These are phyloP conservation scores for Labia minor DNA, from an alignment of 2,888 invertebrate genomes.

Conservation along the genomic window DNA sequence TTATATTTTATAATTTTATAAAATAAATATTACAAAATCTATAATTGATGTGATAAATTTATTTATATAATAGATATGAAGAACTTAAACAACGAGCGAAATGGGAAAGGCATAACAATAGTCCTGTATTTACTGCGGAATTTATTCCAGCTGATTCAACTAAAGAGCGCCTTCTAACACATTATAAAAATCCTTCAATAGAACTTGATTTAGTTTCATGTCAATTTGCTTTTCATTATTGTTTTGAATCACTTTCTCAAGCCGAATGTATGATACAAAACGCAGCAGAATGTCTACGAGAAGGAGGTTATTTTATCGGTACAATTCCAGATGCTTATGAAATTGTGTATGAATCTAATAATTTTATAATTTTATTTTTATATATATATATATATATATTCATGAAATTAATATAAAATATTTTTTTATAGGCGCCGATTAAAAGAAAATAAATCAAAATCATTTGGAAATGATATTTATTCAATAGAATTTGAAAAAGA, in stretches of 20 bases:
- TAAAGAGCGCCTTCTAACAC: constrained; percentile 60
- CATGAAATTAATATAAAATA: background rate
- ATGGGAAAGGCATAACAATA: constrained; percentile 33
- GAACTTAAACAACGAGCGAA: constrained; percentile 45
- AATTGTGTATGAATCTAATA: constrained; percentile 54
- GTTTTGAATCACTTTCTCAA: constrained; percentile 79
- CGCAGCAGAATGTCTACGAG: constrained; percentile 75
- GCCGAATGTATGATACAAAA: constrained; percentile 88
- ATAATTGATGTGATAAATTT: background rate
- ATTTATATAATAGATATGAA: background rate
- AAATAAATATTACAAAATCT: background rate
- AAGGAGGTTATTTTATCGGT: constrained; percentile 92
- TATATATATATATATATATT: background rate
- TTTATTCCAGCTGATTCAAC: constrained; percentile 89
- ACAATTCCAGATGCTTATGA: constrained; percentile 91
- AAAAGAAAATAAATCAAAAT: constrained; percentile 43
- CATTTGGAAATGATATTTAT: constrained; percentile 71
- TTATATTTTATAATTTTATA: constrained; percentile 24
- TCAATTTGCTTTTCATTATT: constrained; percentile 97
- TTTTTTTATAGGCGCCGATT: constrained; percentile 41
- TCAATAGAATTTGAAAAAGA: constrained; percentile 61
- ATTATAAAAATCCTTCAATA: constrained; percentile 64
- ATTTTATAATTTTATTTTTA: constrained; percentile 8
- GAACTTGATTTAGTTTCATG: constrained; percentile 86
- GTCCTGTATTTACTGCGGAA: constrained; percentile 62